Base-by-base conservation (phyloP, 2,888 invertebrate species). In the Myopa testacea region DNA sequence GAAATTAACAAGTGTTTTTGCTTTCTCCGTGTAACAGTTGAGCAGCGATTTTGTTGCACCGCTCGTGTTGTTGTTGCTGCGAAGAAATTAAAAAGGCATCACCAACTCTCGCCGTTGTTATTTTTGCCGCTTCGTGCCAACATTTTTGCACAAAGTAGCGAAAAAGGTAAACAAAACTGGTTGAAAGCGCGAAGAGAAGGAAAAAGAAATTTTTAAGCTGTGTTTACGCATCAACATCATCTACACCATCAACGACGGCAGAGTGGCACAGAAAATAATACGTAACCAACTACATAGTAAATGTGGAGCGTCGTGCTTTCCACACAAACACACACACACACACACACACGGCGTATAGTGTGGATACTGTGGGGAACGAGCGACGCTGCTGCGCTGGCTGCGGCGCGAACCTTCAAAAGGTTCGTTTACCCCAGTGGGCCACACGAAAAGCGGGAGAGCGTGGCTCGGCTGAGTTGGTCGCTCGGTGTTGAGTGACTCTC, bases 401-500 rank as follows among this genome's bases (percentile, higher is more conserved):
- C 68, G 67, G 68, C 67, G 67, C 86, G 87, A 89, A 88, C 88
- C 88, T 87, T 87, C 87, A 88, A 89, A 87, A 88, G 86, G 88
- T 88, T 88, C 87, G 85, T 88, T 89, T 88, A 88, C 88, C 89
- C 85, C 84, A 71, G 58, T 71, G 76, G 26, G 38, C 26, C n/a
- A 60, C 26, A n/a, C 26, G 34, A 63, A 12, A 5, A 14, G 37
- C 4, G 37, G 16, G 55, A 55, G 71, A 73, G 73, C 60, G 60
- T 37, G 5, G 65, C 10, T 16, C 14, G 16, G 14, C 5, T 5
- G 55, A 6, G 55, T 14, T 37, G 37, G 3, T 34, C 38, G 26
- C 65, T 65, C 65, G 4, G 65, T 4, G 34, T 4, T 2, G 55
- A 12, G 14, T 34, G 37, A 26, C 38, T 5, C 34, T 26, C 16